These are phyloP conservation scores for Drosophila murphyi DNA, from an alignment of 1,140 invertebrate genomes.

Conservation along the genomic window DNA sequence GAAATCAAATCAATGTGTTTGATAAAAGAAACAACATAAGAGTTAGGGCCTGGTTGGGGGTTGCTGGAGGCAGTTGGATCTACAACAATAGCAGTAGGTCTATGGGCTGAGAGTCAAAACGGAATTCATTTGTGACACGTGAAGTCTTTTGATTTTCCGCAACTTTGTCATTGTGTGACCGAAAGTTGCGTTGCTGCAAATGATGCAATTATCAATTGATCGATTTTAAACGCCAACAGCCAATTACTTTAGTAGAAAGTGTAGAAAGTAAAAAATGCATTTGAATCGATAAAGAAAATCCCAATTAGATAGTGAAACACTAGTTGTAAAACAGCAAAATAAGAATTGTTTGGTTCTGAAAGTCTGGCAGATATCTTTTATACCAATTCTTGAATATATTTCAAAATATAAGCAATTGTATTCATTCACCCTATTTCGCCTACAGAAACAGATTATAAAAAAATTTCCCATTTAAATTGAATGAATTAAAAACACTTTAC, in stretches of 20 bases:
- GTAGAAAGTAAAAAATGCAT: background rate
- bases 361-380: no score
- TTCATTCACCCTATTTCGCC: no score
- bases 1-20: constrained; percentile 74
- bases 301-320: no score
- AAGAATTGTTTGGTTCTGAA: no score
- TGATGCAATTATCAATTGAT: constrained; percentile 26
- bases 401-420: no score
- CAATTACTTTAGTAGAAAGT: no score
- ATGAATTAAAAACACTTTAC: no score
- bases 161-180: constrained; percentile 40
- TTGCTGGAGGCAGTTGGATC: background rate
- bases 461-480: no score
- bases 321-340: no score
- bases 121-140: constrained; percentile 73
- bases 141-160: constrained; percentile 71
- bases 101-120: constrained; percentile 37
- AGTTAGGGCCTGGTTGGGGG: background rate
- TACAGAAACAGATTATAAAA: no score
- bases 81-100: constrained; percentile 40
- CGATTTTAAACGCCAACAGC: background rate
- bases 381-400: no score
- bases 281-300: no score
- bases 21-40: constrained; percentile 48
- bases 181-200: constrained; percentile 22